Percentiles rank a stretch among this genome's conserved stretches.
These are phyloP conservation scores for Lutjanus campechanus DNA, from an alignment of 2,797 vertebrate species.

Conservation along the genomic window DNA sequence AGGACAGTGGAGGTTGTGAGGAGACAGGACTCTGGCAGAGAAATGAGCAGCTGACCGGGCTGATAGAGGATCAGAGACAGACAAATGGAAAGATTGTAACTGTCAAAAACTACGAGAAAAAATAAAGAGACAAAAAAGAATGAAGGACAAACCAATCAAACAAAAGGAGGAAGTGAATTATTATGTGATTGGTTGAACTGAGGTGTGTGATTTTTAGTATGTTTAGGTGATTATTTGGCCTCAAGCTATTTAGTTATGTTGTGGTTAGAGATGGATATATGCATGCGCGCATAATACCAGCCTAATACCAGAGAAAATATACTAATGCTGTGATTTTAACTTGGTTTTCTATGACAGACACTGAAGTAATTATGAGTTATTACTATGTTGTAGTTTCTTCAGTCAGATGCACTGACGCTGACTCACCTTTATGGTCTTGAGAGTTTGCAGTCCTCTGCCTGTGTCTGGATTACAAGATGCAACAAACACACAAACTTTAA, in stretches of 20 bases:
- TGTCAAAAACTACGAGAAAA: background rate
- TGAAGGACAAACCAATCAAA: background rate
- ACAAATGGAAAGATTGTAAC: background rate
- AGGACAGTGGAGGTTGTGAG: conserved; percentile 92
- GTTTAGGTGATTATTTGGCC: background rate
- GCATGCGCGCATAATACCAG: background rate
- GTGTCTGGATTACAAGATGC: conserved; percentile 82
- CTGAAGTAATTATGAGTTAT: background rate
- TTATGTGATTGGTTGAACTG: background rate
- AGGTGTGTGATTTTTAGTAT: background rate
- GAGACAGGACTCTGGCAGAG: conserved; percentile 92
- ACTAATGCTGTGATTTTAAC: background rate
- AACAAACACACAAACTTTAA: background rate
- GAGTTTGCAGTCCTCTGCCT: conserved; percentile 92
- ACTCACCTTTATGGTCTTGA: conserved; percentile 86
- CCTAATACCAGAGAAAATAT: too few species aligned
- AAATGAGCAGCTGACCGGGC: conserved; percentile 88
- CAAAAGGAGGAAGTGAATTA: background rate
- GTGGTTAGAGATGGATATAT: background rate
- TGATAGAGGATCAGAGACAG: conserved; percentile 61
- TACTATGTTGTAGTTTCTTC: background rate
- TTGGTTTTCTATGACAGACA: background rate
- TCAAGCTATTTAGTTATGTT: background rate
- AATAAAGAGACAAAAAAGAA: background rate
- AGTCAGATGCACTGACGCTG: background rate